phyloP scores from a whole-genome alignment of 2,888 invertebrate species.

The Meiosimyza decipiens region DNA sequence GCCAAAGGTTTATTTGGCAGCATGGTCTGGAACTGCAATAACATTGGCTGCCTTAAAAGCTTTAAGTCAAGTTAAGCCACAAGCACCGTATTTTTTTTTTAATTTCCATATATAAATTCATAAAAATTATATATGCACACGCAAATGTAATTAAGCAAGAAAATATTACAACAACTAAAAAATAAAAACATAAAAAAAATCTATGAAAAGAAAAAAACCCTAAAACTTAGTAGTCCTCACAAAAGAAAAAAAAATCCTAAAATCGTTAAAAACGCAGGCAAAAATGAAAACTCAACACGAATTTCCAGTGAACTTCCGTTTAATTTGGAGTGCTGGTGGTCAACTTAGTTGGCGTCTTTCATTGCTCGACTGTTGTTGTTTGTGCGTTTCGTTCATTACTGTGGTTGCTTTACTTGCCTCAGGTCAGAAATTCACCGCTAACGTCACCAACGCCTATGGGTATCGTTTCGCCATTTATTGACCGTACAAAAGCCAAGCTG shows the following conservation, averaged over 20 bases:
- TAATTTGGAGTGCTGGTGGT: background rate
- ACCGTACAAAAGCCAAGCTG: background rate
- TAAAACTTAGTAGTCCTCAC: background rate
- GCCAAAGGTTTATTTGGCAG: too few relatives aligned
- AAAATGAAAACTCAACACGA: conserved; percentile 51
- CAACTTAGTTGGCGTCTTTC: background rate
- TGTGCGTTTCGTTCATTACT: background rate
- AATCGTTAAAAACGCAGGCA: conserved; percentile 44
- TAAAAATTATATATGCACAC: conserved; percentile 52
- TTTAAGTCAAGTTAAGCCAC: background rate
- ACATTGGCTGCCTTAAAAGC: too few relatives aligned
- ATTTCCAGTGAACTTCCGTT: conserved; percentile 1
- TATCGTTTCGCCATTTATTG: conserved; percentile 12
- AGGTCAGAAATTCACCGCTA: background rate
- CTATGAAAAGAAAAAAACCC: background rate
- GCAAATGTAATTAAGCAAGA: conserved; percentile 60
- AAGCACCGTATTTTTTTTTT: too few relatives aligned
- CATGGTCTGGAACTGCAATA: too few relatives aligned
- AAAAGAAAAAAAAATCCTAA: background rate
- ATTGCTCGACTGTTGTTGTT: background rate
- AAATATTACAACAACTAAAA: conserved; percentile 6
- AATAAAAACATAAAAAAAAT: conserved; percentile 8
- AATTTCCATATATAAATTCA: conserved; percentile 28
- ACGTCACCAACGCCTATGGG: background rate
- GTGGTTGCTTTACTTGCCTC: conserved; percentile 3